A percentile compares a stretch with the other conserved stretches of the same genome.
Conservation (phyloP, 2,888 invertebrate genomes). For the Drosophila acutilabella region DNA sequence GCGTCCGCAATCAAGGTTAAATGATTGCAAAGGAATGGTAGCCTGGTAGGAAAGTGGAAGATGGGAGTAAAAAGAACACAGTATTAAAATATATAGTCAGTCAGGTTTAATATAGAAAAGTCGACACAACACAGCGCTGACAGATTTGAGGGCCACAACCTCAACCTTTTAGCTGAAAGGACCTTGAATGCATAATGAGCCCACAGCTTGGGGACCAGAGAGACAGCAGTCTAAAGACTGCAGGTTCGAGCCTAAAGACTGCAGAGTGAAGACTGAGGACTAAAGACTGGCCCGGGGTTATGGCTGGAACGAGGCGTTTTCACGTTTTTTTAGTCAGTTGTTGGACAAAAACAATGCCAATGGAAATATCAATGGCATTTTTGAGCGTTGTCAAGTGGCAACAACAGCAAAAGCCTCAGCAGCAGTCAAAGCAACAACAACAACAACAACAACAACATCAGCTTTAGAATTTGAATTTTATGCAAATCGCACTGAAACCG, state of each 20-base stretch:
- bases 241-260: neutral
- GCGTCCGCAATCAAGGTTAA: constrained; percentile 84
- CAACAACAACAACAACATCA: constrained; percentile 6
- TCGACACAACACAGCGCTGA: constrained; percentile 62
- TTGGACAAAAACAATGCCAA: constrained; percentile 65
- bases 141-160: constrained; percentile 69
- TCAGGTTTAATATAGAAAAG: constrained; percentile 77
- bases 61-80: constrained; percentile 27
- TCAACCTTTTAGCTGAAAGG: constrained; percentile 70
- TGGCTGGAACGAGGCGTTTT: constrained; percentile 40
- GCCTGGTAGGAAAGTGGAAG: constrained; percentile 75
- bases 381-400: constrained; percentile 74
- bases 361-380: constrained; percentile 75
- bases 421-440: constrained; percentile 4
- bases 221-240: neutral
- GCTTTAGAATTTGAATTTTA: constrained; percentile 73
- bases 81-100: constrained; percentile 68
- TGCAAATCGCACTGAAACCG: constrained; percentile 55
- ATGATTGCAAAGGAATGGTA: constrained; percentile 85
- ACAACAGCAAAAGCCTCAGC: constrained; percentile 14
- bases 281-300: constrained; percentile 10
- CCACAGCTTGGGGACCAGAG: constrained; percentile 1
- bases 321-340: constrained; percentile 34
- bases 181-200: constrained; percentile 84
- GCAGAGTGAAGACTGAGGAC: constrained; percentile 4